Base-by-base conservation (phyloP, 1,140 invertebrate genomes). In the Caenorhabditis inopinata region DNA sequence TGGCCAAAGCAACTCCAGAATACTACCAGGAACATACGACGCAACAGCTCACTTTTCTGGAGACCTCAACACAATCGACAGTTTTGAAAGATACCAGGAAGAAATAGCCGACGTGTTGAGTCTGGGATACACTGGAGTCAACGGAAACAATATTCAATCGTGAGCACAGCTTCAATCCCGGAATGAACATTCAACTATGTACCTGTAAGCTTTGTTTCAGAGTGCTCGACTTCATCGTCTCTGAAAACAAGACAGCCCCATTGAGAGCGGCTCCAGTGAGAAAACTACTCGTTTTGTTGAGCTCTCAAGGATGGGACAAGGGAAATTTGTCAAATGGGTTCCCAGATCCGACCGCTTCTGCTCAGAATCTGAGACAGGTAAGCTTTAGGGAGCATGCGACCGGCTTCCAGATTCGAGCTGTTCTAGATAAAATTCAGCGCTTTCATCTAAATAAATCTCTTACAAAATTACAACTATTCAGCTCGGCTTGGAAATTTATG, bases 91-190 rank as follows among this genome's bases (percentile, higher is more conserved):
- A 32, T 79, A 74, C 23, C 27, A 25, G 25, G 29, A 74, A 5
- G 11, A 48, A 46, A 18, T 74, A 11, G 42, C 42, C 12, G 42
- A 47, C 18, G 18, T 74, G 11, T 48, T 47, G 21, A 48, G 73
- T 29, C 27, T 46, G 49, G 76, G 78, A 27, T 79, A 79, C 78
- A 79, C 78, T 11, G 78, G 58, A 18, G 27, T 38, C 27, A 38
- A 62, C 16, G 78, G 78, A 48, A 79, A 79, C 78, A 79, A 79
- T 25, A 48, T 79, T 25, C 49, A 79, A 46, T 51, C 45, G 78
- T 79, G 18, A 79, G 38, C 25, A n/a, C n/a, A n/a, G 6, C 3
- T 77, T 18, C 7, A 21, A 11, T 0, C 27, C 7, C 7, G 6
- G 62, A 6, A 38, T 23, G 27, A 1, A 21, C 0, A 27, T 11